phyloP scores from a whole-genome alignment of 2,113 vertebrate species.

The Perognathus longimembris region DNA sequence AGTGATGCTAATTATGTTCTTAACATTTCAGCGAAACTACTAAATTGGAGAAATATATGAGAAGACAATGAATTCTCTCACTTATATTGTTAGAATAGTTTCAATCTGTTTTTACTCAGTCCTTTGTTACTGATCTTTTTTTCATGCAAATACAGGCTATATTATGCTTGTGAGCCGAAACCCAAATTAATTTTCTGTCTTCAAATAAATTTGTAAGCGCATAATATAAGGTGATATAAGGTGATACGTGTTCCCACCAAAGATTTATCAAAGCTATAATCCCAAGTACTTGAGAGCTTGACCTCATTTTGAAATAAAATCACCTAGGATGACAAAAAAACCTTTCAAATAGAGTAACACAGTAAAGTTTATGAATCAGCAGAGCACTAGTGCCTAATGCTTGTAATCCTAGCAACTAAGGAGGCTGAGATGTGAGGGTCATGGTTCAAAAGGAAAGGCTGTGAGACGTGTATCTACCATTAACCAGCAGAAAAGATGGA shows the following conservation, averaged over 20 bases:
- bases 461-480: too few relatives aligned
- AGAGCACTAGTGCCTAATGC: too few relatives aligned
- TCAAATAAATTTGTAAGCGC: neutral
- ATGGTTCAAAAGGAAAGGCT: too few relatives aligned
- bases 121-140: neutral
- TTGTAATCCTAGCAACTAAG: too few relatives aligned
- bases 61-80: neutral
- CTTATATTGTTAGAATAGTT: neutral
- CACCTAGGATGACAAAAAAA: too few relatives aligned
- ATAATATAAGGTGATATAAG: neutral
- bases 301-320: conserved; percentile 14
- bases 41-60: neutral
- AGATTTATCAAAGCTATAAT: neutral
- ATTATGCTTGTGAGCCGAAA: neutral
- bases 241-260: too few relatives aligned
- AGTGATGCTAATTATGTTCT: neutral
- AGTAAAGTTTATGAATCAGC: too few relatives aligned
- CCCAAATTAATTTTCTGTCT: neutral
- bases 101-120: neutral
- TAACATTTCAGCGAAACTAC: neutral
- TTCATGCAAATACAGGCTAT: neutral
- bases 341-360: too few relatives aligned
- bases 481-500: too few relatives aligned
- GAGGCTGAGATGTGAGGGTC: too few relatives aligned
- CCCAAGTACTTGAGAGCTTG: neutral